Evolutionary conservation across 2,888 invertebrate genomes (phyloP).

Genomic region (Elysia crispata): DNA sequence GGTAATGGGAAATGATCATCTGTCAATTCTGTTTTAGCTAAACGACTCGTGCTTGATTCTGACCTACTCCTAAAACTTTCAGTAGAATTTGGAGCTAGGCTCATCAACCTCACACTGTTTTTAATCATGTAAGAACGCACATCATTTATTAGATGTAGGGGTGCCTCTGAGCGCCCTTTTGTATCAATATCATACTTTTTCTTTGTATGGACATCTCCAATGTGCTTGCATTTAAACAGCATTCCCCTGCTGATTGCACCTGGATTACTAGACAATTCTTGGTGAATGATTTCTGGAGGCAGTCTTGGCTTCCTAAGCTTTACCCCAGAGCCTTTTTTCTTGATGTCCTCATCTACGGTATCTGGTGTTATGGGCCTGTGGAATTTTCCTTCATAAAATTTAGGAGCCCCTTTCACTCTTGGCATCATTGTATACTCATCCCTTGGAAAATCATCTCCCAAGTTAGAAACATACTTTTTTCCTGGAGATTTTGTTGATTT

Average conservation of each 20-base stretch:
- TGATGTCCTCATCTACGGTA: conserved; percentile 43
- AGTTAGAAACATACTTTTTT: conserved; percentile 65
- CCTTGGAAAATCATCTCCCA: conserved; percentile 74
- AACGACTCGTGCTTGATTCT: background rate
- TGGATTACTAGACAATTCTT: conserved; percentile 59
- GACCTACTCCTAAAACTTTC: conserved; percentile 16
- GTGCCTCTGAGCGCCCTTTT: conserved; percentile 64
- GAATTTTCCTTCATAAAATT: conserved; percentile 68
- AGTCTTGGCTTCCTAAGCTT: conserved; percentile 63
- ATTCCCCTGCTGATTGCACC: conserved; percentile 66
- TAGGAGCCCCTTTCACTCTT: conserved; percentile 59
- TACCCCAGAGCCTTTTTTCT: conserved; percentile 51
- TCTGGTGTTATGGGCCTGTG: conserved; percentile 50
- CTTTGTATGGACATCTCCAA: conserved; percentile 71
- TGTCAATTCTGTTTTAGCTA: conserved; percentile 54
- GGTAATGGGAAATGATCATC: conserved; percentile 59
- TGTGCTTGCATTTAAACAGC: conserved; percentile 72
- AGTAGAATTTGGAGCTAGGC: conserved; percentile 3
- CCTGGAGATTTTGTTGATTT: conserved; percentile 59
- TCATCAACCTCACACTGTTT: conserved; percentile 56
- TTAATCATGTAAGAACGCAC: conserved; percentile 66
- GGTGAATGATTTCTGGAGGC: conserved; percentile 65
- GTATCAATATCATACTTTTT: conserved; percentile 66
- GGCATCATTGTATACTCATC: conserved; percentile 75
- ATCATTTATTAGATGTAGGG: conserved; percentile 69